Base-by-base conservation (phyloP, 2,888 invertebrate genomes). In the Balanococcus diminutus region DNA sequence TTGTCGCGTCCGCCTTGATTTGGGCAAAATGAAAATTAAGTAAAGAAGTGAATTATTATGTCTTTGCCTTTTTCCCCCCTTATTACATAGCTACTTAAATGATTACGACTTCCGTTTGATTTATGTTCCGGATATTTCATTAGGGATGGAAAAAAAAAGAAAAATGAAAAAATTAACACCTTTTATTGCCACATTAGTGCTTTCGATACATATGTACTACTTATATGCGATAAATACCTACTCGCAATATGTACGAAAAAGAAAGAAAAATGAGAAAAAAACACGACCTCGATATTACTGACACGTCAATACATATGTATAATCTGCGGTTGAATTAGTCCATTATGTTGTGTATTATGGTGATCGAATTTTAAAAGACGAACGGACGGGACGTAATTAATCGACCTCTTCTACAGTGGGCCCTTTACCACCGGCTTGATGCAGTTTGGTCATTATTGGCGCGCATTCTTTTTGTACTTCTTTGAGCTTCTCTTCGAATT, bases 401-500 rank as follows among this genome's bases (percentile, higher is more conserved):
- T 91, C 91, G 9, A 91, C 89, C 88, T 91, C 91, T 87, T 91
- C 91, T 0, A 91, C 90, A 2, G 90, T 91, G 1, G 91, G 91
- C 2, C 91, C 91, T 86, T 89, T 89, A 8, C 87, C 87, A 3
- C 90, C 91, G 0, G 92, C 91, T 82, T 93, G 94, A 88, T 96
- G 95, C n/a, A 96, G 90, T 89, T 96, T 96, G 89, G 95, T 92
- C 94, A 97, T 96, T 72, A 95, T 91, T 0, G 96, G 95, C 83
- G 93, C 92, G 89, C 95, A 96, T 22, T 94, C 92, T 22, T 91
- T 92, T 89, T 96, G 95, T 25, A 95, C 91, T 83, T 94, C 93
- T 89, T 95, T 94, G 88, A 96, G 90, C 88, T 94, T 95, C 88
- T 94, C 92, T 84, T 96, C 95, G 88, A 94, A 93, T 88, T 96